A percentile compares a stretch with the other conserved stretches of the same genome.
Conservation (phyloP, 2,888 invertebrate species). For the Ophioninae sp. region DNA sequence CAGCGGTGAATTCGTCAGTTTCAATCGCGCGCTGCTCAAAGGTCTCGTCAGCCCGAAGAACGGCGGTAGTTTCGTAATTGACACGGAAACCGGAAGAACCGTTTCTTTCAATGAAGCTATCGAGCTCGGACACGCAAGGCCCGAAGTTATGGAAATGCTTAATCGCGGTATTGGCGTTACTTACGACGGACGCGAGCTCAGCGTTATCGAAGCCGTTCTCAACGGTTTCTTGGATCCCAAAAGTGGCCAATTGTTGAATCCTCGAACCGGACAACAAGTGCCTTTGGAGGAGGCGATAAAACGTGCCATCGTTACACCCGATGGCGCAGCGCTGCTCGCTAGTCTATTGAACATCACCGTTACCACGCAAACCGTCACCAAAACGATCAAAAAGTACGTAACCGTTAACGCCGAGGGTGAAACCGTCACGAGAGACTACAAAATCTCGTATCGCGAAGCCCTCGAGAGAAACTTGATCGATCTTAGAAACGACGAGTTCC, state of each 20-base stretch:
- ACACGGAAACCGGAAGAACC: constrained; percentile 88
- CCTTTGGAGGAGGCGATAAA: constrained; percentile 94
- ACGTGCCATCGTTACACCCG: constrained; percentile 91
- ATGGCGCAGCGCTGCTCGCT: constrained; percentile 93
- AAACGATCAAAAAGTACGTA: constrained; percentile 91
- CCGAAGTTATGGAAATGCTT: constrained; percentile 94
- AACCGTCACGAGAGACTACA: constrained; percentile 81
- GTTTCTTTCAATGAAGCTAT: constrained; percentile 91
- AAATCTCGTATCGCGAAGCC: constrained; percentile 90
- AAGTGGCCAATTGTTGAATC: constrained; percentile 92
- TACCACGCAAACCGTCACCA: constrained; percentile 93
- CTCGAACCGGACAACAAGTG: constrained; percentile 86
- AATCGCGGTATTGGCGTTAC: constrained; percentile 91
- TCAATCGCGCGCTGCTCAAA: constrained; percentile 90
- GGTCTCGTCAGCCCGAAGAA: constrained; percentile 89
- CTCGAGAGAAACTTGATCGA: constrained; percentile 90
- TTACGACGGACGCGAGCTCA: constrained; percentile 89
- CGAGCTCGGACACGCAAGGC: constrained; percentile 89
- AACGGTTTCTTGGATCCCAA: constrained; percentile 93
- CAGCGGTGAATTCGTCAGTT: constrained; percentile 91
- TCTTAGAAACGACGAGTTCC: constrained; percentile 88
- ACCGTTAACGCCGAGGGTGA: constrained; percentile 87
- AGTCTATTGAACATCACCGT: constrained; percentile 93
- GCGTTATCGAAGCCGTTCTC: constrained; percentile 94
- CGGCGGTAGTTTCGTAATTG: constrained; percentile 87